Base-by-base conservation (phyloP, 2,113 vertebrate genomes). In the Sylvietta virens region DNA sequence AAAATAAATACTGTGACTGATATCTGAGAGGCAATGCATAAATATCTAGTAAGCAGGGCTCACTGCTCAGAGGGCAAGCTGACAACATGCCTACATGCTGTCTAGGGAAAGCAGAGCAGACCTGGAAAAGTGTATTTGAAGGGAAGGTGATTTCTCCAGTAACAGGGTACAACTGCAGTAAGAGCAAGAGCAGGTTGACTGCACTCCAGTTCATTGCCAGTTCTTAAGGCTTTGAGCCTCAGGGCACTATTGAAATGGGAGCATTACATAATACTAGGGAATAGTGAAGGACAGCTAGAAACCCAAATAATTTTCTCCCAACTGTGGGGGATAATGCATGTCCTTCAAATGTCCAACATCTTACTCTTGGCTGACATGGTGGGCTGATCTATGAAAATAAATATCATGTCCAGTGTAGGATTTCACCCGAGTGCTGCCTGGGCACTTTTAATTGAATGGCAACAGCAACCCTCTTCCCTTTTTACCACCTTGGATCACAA, bases 301-400 rank as follows among this genome's bases (percentile, higher is more conserved):
- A 58, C 64, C 61, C 57, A 96, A 76, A 76, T 44, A 28, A 88
- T 85, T 79, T 93, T 60, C 60, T 83, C 78, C 30, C 60, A 71
- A 2, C 33, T 70, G 23, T 60, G 64, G 72, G 27, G 35, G 27
- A 50, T 27, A 73, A 64, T 18, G 13, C 30, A 17, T 6, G 8
- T 30, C 18, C 31, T 69, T 78, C 81, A 85, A 27, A 31, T 39
- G 47, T 27, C 42, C 27, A 62, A 2, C 23, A 30, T 56, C 37
- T 87, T 33, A 51, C 27, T 67, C 61, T 39, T 89, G 61, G 76
- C 64, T 62, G 77, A 28, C 8, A 4, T 18, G 8, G 33, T 81
- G 64, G 45, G 30, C 31, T 91, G 79, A 39, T 28, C 54, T 73
- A 1, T 45, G 18, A 45, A 73, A 91, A 74, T 9, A 53, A 17